Evolutionary conservation across 1,140 invertebrate genomes (phyloP).

Genomic region (Pseudomyrmex sp.): DNA sequence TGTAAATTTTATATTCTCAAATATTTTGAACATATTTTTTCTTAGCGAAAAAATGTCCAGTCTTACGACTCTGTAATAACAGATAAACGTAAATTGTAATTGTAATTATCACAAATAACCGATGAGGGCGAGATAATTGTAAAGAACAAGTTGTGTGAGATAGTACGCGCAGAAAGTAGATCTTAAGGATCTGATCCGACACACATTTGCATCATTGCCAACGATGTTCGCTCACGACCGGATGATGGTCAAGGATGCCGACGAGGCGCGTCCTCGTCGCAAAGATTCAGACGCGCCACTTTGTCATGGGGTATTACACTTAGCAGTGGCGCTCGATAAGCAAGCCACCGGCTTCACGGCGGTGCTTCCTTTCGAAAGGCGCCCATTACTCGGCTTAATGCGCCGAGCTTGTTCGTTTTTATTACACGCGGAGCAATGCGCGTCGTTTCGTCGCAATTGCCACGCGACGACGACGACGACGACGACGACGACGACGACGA

Average conservation of each 20-base stretch:
- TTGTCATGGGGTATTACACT: slow-evolving; percentile 73
- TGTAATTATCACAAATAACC: too few species aligned
- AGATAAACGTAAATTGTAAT: background rate
- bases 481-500: too few species aligned
- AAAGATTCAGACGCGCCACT: slow-evolving; percentile 69
- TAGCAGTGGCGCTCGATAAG: slow-evolving; percentile 67
- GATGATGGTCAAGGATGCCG: slow-evolving; percentile 69
- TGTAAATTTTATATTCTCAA: too few species aligned
- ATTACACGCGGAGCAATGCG: slow-evolving; percentile 62
- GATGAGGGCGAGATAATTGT: too few species aligned
- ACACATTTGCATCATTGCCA: slow-evolving; percentile 13
- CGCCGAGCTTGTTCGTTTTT: slow-evolving; percentile 73
- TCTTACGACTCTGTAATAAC: too few species aligned
- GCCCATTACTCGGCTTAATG: slow-evolving; percentile 74
- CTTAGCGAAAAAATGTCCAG: too few species aligned
- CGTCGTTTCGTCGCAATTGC: slow-evolving; percentile 31
- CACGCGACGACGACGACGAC: slow-evolving; percentile 19
- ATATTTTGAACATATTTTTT: too few species aligned
- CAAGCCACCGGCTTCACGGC: slow-evolving; percentile 25
- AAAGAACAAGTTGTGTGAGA: too few species aligned
- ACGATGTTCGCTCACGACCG: slow-evolving; percentile 42
- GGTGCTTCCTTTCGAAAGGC: slow-evolving; percentile 69
- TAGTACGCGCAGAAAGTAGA: too few species aligned
- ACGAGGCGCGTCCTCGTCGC: slow-evolving; percentile 62
- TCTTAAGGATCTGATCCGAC: slow-evolving; percentile 6